Evolutionary conservation across 2,888 invertebrate species (phyloP), one percentile per base, ranked within the genome.

Genomic region (Ctena decussata): DNA sequence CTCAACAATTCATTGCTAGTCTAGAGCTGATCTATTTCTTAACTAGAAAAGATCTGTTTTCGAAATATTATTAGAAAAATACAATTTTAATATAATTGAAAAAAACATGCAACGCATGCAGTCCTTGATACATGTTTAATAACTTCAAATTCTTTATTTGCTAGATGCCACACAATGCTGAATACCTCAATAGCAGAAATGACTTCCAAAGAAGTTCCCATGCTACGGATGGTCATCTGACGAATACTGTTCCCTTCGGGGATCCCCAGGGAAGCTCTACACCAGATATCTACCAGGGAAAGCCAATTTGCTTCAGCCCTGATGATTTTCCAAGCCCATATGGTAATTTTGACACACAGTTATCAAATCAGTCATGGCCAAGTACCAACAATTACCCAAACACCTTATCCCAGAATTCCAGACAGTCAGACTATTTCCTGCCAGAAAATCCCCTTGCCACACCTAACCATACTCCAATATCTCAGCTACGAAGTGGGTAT

Each of bases 231-330:
- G 18, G 41, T 41, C 73, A 73, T 18, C n/a, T 44, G 49, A 44
- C 32, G 15, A 44, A 44, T 32, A 2, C 46, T 27, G 30, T 24
- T 27, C 35, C 73, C 1, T 73, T 49, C 18, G 77, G 65, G 3
- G 78, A 30, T 24, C 78, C 78, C 46, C 70, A 80, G 74, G 53
- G 44, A 3, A 57, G 53, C 32, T 80, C 80, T 6, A 80, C 80
- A 5, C 80, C 80, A 11, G 80, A 80, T n/a, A 39, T 27, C 2
- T 73, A 41, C 12, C 39, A 72, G 27, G 5, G 72, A 18, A 72
- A 41, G 44, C 65, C 65, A 30, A 65, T 65, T 12, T 35, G 65
- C 35, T 65, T 65, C 65, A 65, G 65, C 18, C 65, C 65, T 21
- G 65, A 65, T 35, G 65, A 65, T 35, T 65, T 65, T 21, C 65